Evolutionary conservation across 2,888 invertebrate genomes (phyloP), one percentile per base, ranked within the genome.

Genomic region (Leucophenga maculata): DNA sequence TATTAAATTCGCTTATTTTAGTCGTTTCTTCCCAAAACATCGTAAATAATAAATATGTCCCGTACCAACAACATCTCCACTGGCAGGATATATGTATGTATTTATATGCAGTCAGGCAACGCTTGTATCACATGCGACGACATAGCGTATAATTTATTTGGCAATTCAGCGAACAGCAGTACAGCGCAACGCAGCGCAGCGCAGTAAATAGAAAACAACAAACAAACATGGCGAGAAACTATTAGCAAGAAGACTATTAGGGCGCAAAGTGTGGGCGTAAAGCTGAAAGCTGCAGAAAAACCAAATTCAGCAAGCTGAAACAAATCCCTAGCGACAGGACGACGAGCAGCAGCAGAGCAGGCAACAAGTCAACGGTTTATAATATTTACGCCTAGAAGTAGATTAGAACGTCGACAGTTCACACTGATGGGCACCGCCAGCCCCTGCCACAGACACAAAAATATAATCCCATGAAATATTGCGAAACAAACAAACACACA

Each of bases 91-190:
- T 26, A 26, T 26, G 4, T 26, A 26, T 26, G 4, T 26, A 26
- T 26, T 11, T 14, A 6, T 48, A 9, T 39, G 39, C 39, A 11
- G 39, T 11, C 39, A 39, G 39, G 1, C 39, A 6, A 39, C 9
- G 39, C 39, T 39, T 6, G 39, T 39, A 9, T 39, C 39, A 11
- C 11, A 39, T 20, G 14, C 46, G 39, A 68, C 57, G 73, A 74
- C 75, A 77, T 72, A 74, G 74, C 74, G 75, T 75, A 78, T 78
- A 80, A 79, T 80, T 80, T 78, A 78, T 78, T 69, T 80, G 81
- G 75, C 79, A 79, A 74, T 77, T 80, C 77, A 72, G 57, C 78
- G 75, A 77, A 74, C 39, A 39, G 39, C 39, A 74, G 73, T 72
- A 8, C 32, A 8, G 39, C 39, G 16, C 50, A 18, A 50, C 39